Evolutionary conservation across 2,797 vertebrate species (phyloP), one percentile per base, ranked within the genome.

Genomic region (Notolepis coatsorum): DNA sequence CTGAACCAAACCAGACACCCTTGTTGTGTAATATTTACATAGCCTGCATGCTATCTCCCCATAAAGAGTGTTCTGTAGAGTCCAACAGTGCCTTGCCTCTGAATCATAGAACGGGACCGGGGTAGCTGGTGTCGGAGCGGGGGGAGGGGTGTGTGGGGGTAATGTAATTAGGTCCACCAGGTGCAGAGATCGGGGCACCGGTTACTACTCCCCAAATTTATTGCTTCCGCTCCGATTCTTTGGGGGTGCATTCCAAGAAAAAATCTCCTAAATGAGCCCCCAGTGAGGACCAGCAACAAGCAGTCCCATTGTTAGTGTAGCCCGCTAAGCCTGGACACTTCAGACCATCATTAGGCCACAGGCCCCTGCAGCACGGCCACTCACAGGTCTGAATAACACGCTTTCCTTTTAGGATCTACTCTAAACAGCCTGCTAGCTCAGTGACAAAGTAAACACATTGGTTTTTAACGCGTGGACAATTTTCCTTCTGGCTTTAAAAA

Each of bases 141-240:
- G 87, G 91, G 78, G 79, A 79, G 71, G 27, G 41, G 53, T 17
- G 51, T 25, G 52, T 48, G 52, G 50, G 37, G 25, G 41, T 50
- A 88, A 94, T 94, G 94, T 95, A 97, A 98, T 99, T 98, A 98
- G 94, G 90, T 88, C 3, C 57, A 92, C 96, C 96, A 99, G 96
- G 96, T 97, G 96, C 95, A 94, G 92, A 90, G 86, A 88, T 92
- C 88, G 90, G 81, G 92, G 90, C 89, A 91, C 94, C 87, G 93
- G 93, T 93, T 95, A 96, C 94, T 86, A 92, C 93, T 95, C 93
- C 92, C 83, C 93, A 94, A 96, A 96, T 96, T 95, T 97, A 99
- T 94, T 96, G 93, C 96, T 97, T 98, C 97, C 95, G 87, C 66
- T 89, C 82, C 90, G 91, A 94, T 96, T n/a, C n/a, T n/a, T 94